Evolutionary conservation across 1,140 invertebrate species (phyloP).

Genomic region (Druon quercuslanigerum): DNA sequence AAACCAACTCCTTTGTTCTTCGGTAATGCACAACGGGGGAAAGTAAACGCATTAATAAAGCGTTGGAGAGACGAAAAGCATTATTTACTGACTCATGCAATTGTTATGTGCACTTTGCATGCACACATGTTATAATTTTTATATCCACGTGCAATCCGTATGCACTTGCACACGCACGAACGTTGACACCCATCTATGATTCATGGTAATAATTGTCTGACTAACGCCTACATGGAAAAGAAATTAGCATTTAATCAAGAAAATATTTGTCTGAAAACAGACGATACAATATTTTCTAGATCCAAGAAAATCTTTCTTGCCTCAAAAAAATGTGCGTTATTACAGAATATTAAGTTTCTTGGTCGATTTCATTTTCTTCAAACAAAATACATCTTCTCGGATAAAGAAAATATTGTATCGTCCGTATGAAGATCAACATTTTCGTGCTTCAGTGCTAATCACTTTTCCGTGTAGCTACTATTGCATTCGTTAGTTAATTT

Average conservation of each 20-base stretch:
- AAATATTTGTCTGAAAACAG: too few species aligned
- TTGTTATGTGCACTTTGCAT: not conserved
- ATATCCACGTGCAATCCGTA: not conserved
- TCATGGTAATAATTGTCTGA: slow-evolving; percentile 2
- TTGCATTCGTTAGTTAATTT: slow-evolving; percentile 14
- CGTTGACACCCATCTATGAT: slow-evolving; percentile 20
- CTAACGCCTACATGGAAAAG: slow-evolving; percentile 26
- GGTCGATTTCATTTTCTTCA: too few species aligned
- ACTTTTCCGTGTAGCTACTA: too few species aligned
- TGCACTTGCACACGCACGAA: not conserved
- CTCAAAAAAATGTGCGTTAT: too few species aligned
- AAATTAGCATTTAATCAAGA: too few species aligned
- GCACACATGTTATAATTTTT: not conserved
- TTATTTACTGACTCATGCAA: slow-evolving; percentile 3
- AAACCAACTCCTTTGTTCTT: not conserved
- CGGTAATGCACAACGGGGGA: not conserved
- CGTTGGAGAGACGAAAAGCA: not conserved
- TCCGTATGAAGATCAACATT: too few species aligned
- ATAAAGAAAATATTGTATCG: too few species aligned
- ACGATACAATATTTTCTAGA: too few species aligned
- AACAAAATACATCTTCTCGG: too few species aligned
- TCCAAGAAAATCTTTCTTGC: too few species aligned
- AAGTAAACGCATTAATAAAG: slow-evolving; percentile 15
- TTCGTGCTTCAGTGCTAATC: too few species aligned
- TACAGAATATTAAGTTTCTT: too few species aligned